Base-by-base conservation (phyloP, 2,888 invertebrate species). In the Ennomos fuscantarius region DNA sequence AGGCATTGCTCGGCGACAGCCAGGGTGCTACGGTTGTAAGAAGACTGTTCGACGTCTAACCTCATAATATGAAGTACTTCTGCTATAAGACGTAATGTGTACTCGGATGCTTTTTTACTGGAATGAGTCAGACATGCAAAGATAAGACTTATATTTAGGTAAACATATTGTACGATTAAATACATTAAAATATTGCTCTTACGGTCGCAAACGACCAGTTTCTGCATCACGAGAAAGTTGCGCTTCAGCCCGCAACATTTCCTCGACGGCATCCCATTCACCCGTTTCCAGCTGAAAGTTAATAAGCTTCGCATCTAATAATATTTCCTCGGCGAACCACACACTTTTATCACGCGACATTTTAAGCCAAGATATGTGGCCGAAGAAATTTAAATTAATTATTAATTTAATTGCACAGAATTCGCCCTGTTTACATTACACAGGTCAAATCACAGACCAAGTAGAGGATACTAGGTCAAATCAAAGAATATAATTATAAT, bases 331-430 rank as follows among this genome's bases (percentile, higher is more conserved):
- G 8, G 91, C 92, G 65, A 92, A 93, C 92, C 92, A 92, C 39
- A 92, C 92, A 69, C 91, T 92, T 83, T 93, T 93, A 78, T 93
- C 93, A 61, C 92, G 85, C 55, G 92, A 92, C 93, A 93, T 92
- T 76, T 71, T 81, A 9, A 9, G n/a, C n/a, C n/a, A n/a, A n/a
- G n/a, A n/a, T n/a, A n/a, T n/a, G n/a, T n/a, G n/a, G n/a, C n/a
- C n/a, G n/a, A n/a, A n/a, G n/a, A n/a, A n/a, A n/a, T n/a, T n/a
- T n/a, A n/a, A n/a, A n/a, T n/a, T n/a, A n/a, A n/a, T n/a, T n/a
- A n/a, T n/a, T n/a, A n/a, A n/a, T n/a, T n/a, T n/a, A n/a, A n/a
- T n/a, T n/a, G n/a, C n/a, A n/a, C n/a, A n/a, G n/a, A n/a, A n/a
- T n/a, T n/a, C n/a, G n/a, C n/a, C n/a, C n/a, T n/a, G n/a, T n/a